Conservation (phyloP, 2,113 vertebrate species). For the Muscicapa adusta region DNA sequence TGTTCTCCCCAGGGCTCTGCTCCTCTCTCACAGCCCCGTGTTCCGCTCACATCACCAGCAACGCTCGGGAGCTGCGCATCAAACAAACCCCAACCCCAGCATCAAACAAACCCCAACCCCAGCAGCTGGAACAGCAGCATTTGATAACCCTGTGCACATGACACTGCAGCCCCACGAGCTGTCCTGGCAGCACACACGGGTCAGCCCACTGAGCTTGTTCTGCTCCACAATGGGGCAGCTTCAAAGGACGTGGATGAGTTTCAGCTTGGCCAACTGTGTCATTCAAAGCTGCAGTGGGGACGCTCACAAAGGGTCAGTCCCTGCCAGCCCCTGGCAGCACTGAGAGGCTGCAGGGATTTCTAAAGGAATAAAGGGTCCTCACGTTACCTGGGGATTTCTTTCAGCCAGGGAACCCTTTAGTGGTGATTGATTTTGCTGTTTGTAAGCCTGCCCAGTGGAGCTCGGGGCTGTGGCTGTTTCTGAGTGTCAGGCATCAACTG, state of each 20-base stretch:
- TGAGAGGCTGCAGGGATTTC: background rate
- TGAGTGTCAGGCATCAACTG: background rate
- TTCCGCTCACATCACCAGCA: background rate
- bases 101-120: background rate
- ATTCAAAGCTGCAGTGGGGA: background rate
- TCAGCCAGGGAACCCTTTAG: constrained; percentile 8
- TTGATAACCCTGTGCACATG: background rate
- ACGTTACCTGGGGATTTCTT: constrained; percentile 2
- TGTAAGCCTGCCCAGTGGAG: background rate
- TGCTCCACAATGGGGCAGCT: background rate
- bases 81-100: background rate
- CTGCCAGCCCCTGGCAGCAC: background rate
- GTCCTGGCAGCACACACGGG: background rate
- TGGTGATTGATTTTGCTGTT: background rate
- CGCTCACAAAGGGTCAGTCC: background rate
- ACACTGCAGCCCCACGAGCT: background rate
- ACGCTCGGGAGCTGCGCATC: background rate
- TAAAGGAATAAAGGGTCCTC: constrained; percentile 1
- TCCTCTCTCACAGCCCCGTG: background rate
- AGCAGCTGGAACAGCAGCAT: background rate
- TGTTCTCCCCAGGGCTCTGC: constrained; percentile 8
- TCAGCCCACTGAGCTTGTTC: background rate
- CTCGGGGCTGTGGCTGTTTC: background rate
- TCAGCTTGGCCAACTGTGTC: background rate
- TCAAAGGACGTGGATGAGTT: background rate